Conservation (phyloP, 2,797 vertebrate species). For the Remorina albescens region DNA sequence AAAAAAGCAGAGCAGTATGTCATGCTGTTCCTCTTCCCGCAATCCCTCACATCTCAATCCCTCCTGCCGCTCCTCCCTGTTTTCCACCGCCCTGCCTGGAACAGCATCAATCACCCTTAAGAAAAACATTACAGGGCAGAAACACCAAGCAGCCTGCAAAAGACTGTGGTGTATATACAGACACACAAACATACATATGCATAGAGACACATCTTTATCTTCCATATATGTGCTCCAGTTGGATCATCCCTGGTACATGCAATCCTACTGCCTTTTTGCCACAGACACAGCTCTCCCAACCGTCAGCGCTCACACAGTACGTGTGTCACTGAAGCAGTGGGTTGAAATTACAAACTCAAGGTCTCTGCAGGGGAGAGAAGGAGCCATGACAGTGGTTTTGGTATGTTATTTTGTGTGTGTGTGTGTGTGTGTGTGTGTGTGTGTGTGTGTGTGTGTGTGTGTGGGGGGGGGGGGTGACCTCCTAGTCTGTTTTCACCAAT, state of each 20-base stretch:
- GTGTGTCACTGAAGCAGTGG: slow-evolving; percentile 39
- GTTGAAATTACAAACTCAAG: slow-evolving; percentile 53
- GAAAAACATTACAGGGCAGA: slow-evolving; percentile 62
- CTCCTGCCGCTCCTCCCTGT: slow-evolving; percentile 10
- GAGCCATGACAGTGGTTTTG: slow-evolving; percentile 18
- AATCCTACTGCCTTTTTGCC: slow-evolving; percentile 2
- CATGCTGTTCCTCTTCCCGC: slow-evolving; percentile 59
- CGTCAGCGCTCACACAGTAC: slow-evolving; percentile 26
- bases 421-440: slow-evolving; percentile 32
- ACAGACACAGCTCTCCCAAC: slow-evolving; percentile 16
- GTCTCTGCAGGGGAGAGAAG: slow-evolving; percentile 48
- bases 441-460: slow-evolving; percentile 26
- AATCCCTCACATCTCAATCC: slow-evolving; percentile 47
- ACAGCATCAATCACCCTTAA: slow-evolving; percentile 58
- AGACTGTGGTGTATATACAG: slow-evolving; percentile 8
- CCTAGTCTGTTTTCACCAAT: slow-evolving; percentile 22
- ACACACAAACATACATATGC: slow-evolving; percentile 5
- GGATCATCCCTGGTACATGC: slow-evolving; percentile 15
- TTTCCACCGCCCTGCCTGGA: slow-evolving; percentile 48
- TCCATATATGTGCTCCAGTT: not conserved
- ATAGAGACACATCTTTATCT: not conserved
- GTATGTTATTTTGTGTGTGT: slow-evolving; percentile 35
- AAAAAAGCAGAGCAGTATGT: slow-evolving; percentile 51
- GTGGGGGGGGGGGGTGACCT: slow-evolving; percentile 43
- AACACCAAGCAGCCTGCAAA: slow-evolving; percentile 32